Evolutionary conservation across 2,113 vertebrate species (phyloP).

Genomic region (Apodemus speciosus): DNA sequence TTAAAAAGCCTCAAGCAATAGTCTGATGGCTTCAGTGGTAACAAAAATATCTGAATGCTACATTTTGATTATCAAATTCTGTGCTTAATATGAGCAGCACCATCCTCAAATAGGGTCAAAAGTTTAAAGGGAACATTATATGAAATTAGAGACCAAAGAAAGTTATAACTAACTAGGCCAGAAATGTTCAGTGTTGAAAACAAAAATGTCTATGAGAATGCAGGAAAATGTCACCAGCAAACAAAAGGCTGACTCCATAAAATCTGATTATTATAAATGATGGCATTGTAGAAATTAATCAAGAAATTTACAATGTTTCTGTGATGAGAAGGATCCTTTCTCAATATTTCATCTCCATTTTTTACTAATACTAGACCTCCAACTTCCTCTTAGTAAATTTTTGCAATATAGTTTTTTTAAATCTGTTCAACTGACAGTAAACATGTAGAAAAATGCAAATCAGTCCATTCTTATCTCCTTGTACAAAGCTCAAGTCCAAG

Average conservation of each 20-base stretch:
- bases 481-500: too few species aligned
- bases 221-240: conserved; percentile 43
- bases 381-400: background rate
- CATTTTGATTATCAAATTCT: conserved; percentile 58
- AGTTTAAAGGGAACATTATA: conserved; percentile 70
- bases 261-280: conserved; percentile 57
- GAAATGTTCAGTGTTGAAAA: conserved; percentile 56
- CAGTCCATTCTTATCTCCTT: too few species aligned
- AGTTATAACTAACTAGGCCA: conserved; percentile 53
- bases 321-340: background rate
- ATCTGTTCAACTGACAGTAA: background rate
- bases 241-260: conserved; percentile 33
- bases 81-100: conserved; percentile 43
- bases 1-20: conserved; percentile 42
- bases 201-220: conserved; percentile 1
- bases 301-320: background rate
- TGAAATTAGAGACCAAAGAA: conserved; percentile 66
- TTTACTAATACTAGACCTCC: background rate
- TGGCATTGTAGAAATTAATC: background rate
- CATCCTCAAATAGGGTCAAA: conserved; percentile 56
- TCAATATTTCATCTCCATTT: background rate
- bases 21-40: conserved; percentile 30
- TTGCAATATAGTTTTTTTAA: conserved; percentile 17
- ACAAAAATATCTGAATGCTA: conserved; percentile 54
- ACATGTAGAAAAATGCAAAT: too few species aligned